A percentile compares a stretch with the other conserved stretches of the same genome.
phyloP scores from a whole-genome alignment of 2,888 invertebrate species.

The Helobdella robusta region DNA sequence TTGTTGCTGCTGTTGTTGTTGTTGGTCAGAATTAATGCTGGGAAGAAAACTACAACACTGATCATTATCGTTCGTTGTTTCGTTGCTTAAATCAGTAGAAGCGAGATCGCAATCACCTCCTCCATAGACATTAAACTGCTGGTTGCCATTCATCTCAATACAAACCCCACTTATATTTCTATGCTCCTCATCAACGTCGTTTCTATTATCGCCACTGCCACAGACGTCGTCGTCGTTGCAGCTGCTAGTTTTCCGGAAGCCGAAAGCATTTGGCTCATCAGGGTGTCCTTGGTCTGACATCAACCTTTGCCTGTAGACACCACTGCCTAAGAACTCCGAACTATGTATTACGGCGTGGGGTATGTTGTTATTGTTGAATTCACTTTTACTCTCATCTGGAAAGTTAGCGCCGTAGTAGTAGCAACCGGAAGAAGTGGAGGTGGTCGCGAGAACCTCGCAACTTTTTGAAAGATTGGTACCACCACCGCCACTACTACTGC shows the following conservation, averaged over 20 bases:
- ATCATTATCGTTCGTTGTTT: too few relatives aligned
- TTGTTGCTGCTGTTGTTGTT: too few relatives aligned
- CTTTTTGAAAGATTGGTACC: not conserved
- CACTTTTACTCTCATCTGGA: too few relatives aligned
- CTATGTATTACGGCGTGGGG: not conserved
- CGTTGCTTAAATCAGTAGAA: not conserved
- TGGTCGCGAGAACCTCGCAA: slow-evolving; percentile 11
- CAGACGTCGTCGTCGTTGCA: not conserved
- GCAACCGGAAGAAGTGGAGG: too few relatives aligned
- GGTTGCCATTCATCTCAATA: too few relatives aligned
- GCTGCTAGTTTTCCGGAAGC: not conserved
- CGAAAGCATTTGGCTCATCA: not conserved
- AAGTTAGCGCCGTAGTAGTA: too few relatives aligned
- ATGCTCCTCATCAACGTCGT: not conserved
- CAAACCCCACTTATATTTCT: not conserved
- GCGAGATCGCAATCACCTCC: not conserved
- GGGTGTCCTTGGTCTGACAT: slow-evolving; percentile 5
- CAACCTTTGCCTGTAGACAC: not conserved
- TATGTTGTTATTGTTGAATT: too few relatives aligned
- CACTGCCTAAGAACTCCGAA: not conserved
- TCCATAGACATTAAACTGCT: too few relatives aligned
- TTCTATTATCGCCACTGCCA: not conserved
- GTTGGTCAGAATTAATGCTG: not conserved
- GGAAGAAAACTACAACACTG: not conserved
- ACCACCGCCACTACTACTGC: not conserved